These are phyloP conservation scores for Adineta ricciae DNA, from an alignment of 2,888 invertebrate species.

Conservation along the genomic window DNA sequence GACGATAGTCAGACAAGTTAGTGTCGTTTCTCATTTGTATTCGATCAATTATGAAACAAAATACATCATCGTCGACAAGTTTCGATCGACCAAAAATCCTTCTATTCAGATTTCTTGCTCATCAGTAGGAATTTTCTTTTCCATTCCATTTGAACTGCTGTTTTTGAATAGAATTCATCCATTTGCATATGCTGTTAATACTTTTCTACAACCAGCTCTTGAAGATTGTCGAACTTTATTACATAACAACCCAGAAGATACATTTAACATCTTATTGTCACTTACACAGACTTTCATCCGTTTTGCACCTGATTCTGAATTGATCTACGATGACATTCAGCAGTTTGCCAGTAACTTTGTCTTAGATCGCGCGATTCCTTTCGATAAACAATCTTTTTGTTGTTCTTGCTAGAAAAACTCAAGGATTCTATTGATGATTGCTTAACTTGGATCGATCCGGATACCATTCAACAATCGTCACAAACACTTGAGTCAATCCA, in stretches of 20 bases:
- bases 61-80: background rate
- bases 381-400: too few species aligned
- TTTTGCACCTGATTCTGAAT: background rate
- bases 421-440: background rate
- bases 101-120: background rate
- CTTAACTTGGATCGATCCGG: background rate
- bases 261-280: background rate
- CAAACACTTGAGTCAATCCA: background rate
- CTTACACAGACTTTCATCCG: background rate
- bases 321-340: background rate
- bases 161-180: background rate
- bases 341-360: background rate
- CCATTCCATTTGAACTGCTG: too few species aligned
- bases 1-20: background rate
- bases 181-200: slow-evolving; percentile 7
- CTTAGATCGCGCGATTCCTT: too few species aligned
- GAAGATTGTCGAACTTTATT: background rate
- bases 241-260: background rate
- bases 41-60: background rate
- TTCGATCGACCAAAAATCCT: background rate
- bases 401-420: background rate
- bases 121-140: background rate
- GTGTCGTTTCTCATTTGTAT: background rate
- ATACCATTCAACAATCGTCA: background rate
- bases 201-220: background rate